Conservation (phyloP, 1,140 invertebrate genomes). For the Pogonognathellus flavescens region DNA sequence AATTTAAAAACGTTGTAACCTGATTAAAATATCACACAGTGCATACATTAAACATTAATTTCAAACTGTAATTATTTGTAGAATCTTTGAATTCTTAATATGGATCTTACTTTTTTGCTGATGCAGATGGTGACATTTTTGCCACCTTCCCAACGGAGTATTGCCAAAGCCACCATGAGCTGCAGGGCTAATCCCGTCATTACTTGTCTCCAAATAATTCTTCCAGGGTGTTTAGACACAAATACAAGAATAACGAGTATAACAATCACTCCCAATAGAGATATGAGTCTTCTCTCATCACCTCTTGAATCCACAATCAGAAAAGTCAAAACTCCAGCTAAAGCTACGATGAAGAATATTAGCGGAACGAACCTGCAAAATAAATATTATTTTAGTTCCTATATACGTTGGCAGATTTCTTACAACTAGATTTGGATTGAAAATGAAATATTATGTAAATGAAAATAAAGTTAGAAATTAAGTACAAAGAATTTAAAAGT, state of each 20-base stretch:
- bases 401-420: too few relatives aligned
- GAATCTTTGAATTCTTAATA: not conserved
- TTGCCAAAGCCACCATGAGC: constrained; percentile 87
- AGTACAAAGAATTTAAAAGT: too few relatives aligned
- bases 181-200: constrained; percentile 86
- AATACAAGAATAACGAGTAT: constrained; percentile 72
- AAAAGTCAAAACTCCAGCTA: constrained; percentile 63
- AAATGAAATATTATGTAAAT: too few relatives aligned
- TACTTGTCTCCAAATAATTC: constrained; percentile 82
- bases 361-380: too few relatives aligned
- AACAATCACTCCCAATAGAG: constrained; percentile 76
- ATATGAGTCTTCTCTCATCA: constrained; percentile 72
- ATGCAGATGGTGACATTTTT: constrained; percentile 83
- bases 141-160: constrained; percentile 87
- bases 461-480: too few relatives aligned
- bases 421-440: too few relatives aligned
- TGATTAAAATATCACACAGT: constrained; percentile 15
- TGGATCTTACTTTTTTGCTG: constrained; percentile 78
- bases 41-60: too few relatives aligned
- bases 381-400: too few relatives aligned
- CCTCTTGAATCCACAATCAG: constrained; percentile 69
- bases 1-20: constrained; percentile 82
- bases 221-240: constrained; percentile 76
- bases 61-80: too few relatives aligned
- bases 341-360: not conserved